A percentile compares a stretch with the other conserved stretches of the same genome.
Evolutionary conservation across 92 coral and sea anemone genomes (phyloP).

Genomic region (Meandrina meandrites): DNA sequence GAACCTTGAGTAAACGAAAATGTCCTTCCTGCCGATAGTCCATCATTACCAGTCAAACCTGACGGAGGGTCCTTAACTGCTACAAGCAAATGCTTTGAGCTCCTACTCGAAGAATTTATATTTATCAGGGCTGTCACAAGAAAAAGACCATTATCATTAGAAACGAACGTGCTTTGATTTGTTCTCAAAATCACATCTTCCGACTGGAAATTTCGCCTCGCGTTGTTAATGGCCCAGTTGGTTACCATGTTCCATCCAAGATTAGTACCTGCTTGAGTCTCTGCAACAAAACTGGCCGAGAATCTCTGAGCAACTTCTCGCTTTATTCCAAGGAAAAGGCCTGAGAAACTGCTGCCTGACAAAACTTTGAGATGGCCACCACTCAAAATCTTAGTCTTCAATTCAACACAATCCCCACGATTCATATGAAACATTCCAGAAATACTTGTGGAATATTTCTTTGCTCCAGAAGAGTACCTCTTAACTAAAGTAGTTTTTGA

Average conservation of each 20-base stretch:
- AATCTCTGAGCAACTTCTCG: slow-evolving; percentile 2
- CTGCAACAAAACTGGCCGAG: slow-evolving; percentile 28
- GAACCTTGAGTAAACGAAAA: slow-evolving; percentile 25
- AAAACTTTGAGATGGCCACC: slow-evolving; percentile 10
- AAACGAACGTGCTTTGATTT: slow-evolving; percentile 12
- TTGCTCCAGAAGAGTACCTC: not conserved
- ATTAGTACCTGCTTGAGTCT: slow-evolving; percentile 11
- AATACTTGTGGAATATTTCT: slow-evolving; percentile 11
- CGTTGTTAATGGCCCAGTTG: slow-evolving; percentile 25
- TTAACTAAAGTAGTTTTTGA: slow-evolving; percentile 21
- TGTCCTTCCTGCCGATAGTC: slow-evolving; percentile 30
- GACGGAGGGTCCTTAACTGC: slow-evolving; percentile 17
- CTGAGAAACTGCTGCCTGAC: slow-evolving; percentile 50
- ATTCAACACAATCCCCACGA: slow-evolving; percentile 55
- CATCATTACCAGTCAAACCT: slow-evolving; percentile 18
- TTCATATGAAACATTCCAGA: slow-evolving; percentile 48
- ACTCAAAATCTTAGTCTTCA: slow-evolving; percentile 9
- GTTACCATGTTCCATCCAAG: slow-evolving; percentile 45
- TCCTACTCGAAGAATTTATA: slow-evolving; percentile 1
- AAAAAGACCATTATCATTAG: slow-evolving; percentile 40
- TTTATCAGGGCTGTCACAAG: slow-evolving; percentile 35
- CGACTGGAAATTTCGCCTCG: slow-evolving; percentile 33
- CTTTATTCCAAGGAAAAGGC: slow-evolving; percentile 31
- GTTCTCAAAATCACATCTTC: not conserved
- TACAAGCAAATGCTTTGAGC: slow-evolving; percentile 26